A percentile compares a stretch with the other conserved stretches of the same genome.
phyloP scores from a whole-genome alignment of 2,888 invertebrate genomes.

The Yponomeuta sedellus region DNA sequence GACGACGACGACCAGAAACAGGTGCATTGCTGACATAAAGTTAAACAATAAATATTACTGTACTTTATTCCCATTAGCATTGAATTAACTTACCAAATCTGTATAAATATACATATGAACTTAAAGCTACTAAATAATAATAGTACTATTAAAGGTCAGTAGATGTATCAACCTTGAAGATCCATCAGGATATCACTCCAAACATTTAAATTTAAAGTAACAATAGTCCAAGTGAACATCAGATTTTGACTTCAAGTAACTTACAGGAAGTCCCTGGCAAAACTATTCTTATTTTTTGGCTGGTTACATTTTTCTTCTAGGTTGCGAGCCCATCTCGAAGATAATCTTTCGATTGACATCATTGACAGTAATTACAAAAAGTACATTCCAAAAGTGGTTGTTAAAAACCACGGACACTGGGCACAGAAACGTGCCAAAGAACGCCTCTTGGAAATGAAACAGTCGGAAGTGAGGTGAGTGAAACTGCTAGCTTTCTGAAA shows the following conservation, averaged over 20 bases:
- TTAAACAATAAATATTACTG: background rate
- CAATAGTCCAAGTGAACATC: no score
- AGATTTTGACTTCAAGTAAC: no score
- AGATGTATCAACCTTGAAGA: no score
- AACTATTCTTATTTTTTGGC: no score
- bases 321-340: constrained; percentile 86
- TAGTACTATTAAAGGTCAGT: background rate
- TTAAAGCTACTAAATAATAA: background rate
- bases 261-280: no score
- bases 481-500: background rate
- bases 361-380: constrained; percentile 88
- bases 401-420: constrained; percentile 84
- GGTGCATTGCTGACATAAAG: no score
- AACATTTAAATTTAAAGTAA: no score
- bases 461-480: constrained; percentile 78
- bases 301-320: constrained; percentile 33
- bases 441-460: constrained; percentile 50
- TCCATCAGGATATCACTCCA: no score
- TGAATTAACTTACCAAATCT: background rate
- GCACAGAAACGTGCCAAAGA: constrained; percentile 76
- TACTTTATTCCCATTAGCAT: no score
- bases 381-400: constrained; percentile 87
- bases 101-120: background rate
- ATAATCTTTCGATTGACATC: constrained; percentile 78
- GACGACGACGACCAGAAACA: no score